phyloP scores from a whole-genome alignment of 2,113 vertebrate species.

The Catharus bicknelli region DNA sequence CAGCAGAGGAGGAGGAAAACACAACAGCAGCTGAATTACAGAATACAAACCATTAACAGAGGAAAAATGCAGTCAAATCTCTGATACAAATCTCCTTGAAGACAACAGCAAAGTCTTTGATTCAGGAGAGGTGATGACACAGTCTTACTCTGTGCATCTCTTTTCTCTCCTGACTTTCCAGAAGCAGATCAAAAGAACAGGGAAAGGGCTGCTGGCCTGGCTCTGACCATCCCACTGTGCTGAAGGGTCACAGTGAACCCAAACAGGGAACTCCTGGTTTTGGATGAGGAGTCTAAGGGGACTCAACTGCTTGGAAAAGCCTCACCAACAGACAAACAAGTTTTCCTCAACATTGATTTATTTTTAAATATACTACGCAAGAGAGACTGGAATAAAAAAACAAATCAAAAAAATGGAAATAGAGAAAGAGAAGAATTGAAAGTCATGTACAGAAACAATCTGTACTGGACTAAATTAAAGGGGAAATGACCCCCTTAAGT shows the following conservation, averaged over 20 bases:
- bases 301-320: background rate
- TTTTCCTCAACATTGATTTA: constrained; percentile 75
- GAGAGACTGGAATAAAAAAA: constrained; percentile 73
- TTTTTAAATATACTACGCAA: constrained; percentile 80
- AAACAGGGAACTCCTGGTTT: background rate
- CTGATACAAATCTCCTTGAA: background rate
- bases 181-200: background rate
- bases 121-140: background rate
- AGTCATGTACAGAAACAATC: constrained; percentile 71
- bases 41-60: background rate
- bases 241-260: background rate
- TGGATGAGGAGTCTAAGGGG: background rate
- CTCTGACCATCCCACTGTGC: background rate
- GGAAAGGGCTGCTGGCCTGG: background rate
- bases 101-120: background rate
- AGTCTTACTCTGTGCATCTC: background rate
- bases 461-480: constrained; percentile 64
- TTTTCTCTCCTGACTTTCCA: background rate
- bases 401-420: background rate
- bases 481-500: constrained; percentile 49
- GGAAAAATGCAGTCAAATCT: background rate
- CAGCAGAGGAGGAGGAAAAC: background rate
- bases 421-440: constrained; percentile 10
- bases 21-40: background rate
- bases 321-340: background rate